Percentiles rank a stretch among this genome's conserved stretches.
Conservation (phyloP, 1,140 invertebrate genomes). For the Ostrea edulis region DNA sequence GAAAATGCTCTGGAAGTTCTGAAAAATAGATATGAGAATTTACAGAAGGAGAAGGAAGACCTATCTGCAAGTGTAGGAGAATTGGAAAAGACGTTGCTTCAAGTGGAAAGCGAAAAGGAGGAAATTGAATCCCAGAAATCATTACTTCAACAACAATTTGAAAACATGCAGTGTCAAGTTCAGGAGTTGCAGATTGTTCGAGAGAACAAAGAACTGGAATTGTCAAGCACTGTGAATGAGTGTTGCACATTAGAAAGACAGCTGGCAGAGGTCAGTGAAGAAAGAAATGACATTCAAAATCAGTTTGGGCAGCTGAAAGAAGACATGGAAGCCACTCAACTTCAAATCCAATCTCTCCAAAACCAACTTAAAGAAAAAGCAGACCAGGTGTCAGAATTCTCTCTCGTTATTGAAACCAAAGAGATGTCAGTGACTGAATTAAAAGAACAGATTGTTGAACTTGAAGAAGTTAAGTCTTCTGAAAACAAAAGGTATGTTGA, state of each 20-base stretch:
- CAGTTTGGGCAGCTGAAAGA: constrained; percentile 37
- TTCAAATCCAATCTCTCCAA: constrained; percentile 41
- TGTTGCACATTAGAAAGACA: constrained; percentile 52
- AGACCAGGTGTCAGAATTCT: constrained; percentile 24
- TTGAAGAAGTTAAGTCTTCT: not conserved
- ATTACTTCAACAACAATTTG: constrained; percentile 17
- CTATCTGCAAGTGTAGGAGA: too few relatives aligned
- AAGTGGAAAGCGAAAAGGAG: constrained; percentile 4
- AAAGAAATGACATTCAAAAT: constrained; percentile 45
- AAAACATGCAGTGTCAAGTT: constrained; percentile 38
- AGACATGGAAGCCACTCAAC: constrained; percentile 29
- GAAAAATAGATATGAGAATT: too few relatives aligned
- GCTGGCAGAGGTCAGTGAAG: constrained; percentile 41
- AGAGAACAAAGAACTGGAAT: constrained; percentile 38
- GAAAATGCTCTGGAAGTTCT: too few relatives aligned
- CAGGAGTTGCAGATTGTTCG: constrained; percentile 40
- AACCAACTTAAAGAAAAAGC: constrained; percentile 32
- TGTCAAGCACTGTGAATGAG: constrained; percentile 25
- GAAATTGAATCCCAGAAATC: constrained; percentile 27
- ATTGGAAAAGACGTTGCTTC: too few relatives aligned
- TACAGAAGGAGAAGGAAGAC: too few relatives aligned
- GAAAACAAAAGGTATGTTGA: constrained; percentile 34
- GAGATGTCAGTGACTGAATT: constrained; percentile 42
- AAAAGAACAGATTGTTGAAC: constrained; percentile 9
- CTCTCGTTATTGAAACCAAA: constrained; percentile 20